Evolutionary conservation across 1,140 invertebrate genomes (phyloP), one percentile per base, ranked within the genome.

Genomic region (Drosophila bifasciata): DNA sequence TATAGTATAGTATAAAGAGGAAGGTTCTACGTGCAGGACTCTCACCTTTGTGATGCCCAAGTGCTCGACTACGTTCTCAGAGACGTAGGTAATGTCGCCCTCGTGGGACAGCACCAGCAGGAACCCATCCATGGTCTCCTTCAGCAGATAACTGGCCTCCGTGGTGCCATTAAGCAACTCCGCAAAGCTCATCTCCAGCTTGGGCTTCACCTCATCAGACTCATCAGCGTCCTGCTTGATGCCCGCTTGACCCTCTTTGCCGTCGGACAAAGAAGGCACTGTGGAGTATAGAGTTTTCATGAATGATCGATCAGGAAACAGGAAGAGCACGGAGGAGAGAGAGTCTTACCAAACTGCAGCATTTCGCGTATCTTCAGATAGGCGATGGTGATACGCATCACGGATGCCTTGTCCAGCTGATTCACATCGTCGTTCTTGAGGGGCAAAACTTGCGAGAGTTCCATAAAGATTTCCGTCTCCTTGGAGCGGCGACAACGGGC

Each of bases 321-420:
- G n/a, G 2, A 6, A 0, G 40, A 11, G 9, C 21, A 9, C 17
- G 8, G 41, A 36, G 23, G 1, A 41, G 5, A n/a, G 36, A 94
- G 5, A n/a, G 36, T 94, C 95, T 96, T 92, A 96, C 97, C 93
- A 88, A 95, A 93, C 52, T 95, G 92, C 23, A 98, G 93, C 85
- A 98, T 95, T 84, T 96, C 94, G n/a, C 96, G 94, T 40, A 98
- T 94, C 91, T 96, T 96, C 0, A 99, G 94, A 91, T 95, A 97
- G 23, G 97, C 96, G 79, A 99, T 98, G 5, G 97, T 96, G n/a
- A 99, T 93, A 52, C 98, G 93, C 95, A 99, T 98, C 43, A 99
- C 94, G 3, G 98, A 98, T 1, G 98, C 97, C 92, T 99, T 99
- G 92, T 99, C 98, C 67, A 99, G 93, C 85, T 97, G 96, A 58